These are phyloP conservation scores for Ascaphus truei DNA, from an alignment of 2,113 vertebrate species.

Conservation along the genomic window DNA sequence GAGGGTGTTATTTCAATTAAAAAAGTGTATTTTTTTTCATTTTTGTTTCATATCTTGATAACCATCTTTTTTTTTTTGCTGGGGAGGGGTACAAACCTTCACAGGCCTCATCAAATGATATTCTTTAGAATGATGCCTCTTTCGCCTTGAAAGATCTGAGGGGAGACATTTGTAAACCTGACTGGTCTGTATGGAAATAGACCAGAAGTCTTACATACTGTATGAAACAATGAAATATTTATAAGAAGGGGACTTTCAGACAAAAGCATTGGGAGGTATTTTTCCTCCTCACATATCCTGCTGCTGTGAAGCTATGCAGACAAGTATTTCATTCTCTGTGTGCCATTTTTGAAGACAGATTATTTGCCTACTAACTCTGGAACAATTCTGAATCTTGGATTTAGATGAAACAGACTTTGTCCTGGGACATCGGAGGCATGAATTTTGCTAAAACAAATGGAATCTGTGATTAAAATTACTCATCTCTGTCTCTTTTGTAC, in stretches of 20 bases:
- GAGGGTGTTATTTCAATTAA: slow-evolving; percentile 33
- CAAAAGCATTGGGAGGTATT: slow-evolving; percentile 68
- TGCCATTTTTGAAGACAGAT: slow-evolving; percentile 75
- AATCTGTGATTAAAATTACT: slow-evolving; percentile 79
- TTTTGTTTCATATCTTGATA: neutral
- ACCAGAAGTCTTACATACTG: slow-evolving; percentile 51
- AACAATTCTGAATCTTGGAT: slow-evolving; percentile 63
- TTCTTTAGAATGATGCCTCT: slow-evolving; percentile 61
- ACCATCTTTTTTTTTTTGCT: neutral
- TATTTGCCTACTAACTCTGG: slow-evolving; percentile 85
- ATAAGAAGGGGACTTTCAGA: slow-evolving; percentile 59
- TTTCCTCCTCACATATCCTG: slow-evolving; percentile 74
- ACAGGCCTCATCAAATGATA: slow-evolving; percentile 16
- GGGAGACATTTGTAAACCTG: slow-evolving; percentile 40
- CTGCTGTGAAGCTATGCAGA: slow-evolving; percentile 87
- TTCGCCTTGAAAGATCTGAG: slow-evolving; percentile 43
- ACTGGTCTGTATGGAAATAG: slow-evolving; percentile 49
- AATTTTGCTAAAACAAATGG: slow-evolving; percentile 68
- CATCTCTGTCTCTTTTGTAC: slow-evolving; percentile 99
- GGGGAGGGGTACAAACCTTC: slow-evolving; percentile 42
- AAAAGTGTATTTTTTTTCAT: no score
- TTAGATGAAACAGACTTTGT: slow-evolving; percentile 59
- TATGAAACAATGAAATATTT: slow-evolving; percentile 44
- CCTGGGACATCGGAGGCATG: slow-evolving; percentile 60
- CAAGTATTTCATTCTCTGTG: slow-evolving; percentile 72